A percentile compares a stretch with the other conserved stretches of the same genome.
Evolutionary conservation across 2,888 invertebrate species (phyloP).

Genomic region (Trimorus sp.): DNA sequence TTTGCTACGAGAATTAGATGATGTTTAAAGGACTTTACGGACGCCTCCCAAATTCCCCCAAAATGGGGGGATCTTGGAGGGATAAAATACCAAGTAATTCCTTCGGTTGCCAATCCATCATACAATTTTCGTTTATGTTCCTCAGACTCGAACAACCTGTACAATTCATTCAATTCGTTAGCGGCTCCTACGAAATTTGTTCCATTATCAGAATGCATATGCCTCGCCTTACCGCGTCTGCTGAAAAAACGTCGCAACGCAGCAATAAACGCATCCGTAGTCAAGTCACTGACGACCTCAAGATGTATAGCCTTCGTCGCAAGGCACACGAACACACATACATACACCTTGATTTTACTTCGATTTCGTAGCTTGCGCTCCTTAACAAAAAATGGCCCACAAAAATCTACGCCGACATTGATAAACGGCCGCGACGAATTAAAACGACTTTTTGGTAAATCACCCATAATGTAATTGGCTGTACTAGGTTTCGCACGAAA

Average conservation of each 20-base stretch:
- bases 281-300: slow-evolving; percentile 55
- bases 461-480: background rate
- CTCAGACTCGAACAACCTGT: slow-evolving; percentile 24
- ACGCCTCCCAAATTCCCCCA: slow-evolving; percentile 3
- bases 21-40: background rate
- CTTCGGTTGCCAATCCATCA: slow-evolving; percentile 1
- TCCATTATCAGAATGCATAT: slow-evolving; percentile 55
- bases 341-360: background rate
- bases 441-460: background rate
- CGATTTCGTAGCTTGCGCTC: background rate
- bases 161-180: slow-evolving; percentile 49
- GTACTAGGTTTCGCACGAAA: background rate
- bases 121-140: slow-evolving; percentile 3
- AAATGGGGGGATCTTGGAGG: slow-evolving; percentile 32
- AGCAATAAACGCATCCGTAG: slow-evolving; percentile 49
- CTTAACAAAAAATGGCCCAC: background rate
- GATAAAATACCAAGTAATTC: slow-evolving; percentile 48
- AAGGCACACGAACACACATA: slow-evolving; percentile 56
- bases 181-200: slow-evolving; percentile 60
- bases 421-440: background rate
- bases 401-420: background rate
- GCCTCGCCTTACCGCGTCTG: background rate
- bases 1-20: slow-evolving; percentile 2
- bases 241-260: slow-evolving; percentile 30
- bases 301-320: slow-evolving; percentile 57